Evolutionary conservation across 2,888 invertebrate genomes (phyloP), one percentile per base, ranked within the genome.

Genomic region (Pantelozetes paolii): DNA sequence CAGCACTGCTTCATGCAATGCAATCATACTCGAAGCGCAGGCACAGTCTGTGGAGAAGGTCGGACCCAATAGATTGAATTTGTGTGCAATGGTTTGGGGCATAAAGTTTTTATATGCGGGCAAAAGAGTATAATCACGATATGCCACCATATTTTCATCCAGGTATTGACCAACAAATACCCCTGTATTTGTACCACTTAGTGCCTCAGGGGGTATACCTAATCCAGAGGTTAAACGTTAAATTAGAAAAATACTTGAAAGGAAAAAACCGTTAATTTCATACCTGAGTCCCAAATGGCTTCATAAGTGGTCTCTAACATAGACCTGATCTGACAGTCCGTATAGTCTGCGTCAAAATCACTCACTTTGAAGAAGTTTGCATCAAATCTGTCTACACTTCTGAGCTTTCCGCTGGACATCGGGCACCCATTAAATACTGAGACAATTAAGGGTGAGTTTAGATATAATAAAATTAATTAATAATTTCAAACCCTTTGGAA

Each of bases 41-140:
- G 98, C 98, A 1, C 97, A 97, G 84, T 99, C 98, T 64, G 97
- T 84, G 45, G 94, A 90, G 83, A 90, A 96, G 82, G 96, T 96
- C 18, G 74, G 76, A 81, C 86, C 95, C 81, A 87, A 90, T 78
- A 96, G 89, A 82, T 98, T 96, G 83, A 96, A 96, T 70, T 93
- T 89, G 85, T 89, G 97, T n/a, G 48, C 30, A 8, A 74, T 40
- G 6, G 6, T 74, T 40, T 26, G 30, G 9, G 36, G 50, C 28
- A 48, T 20, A 0, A 1, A 42, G 2, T 73, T 40, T 18, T 32
- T 48, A 36, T 73, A 74, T 2, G 2, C 50, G 6, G 69, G 28
- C 9, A 73, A n/a, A 6, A 20, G 20, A 11, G 9, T 67, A 23
- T 15, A 40, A 18, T 71, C 32, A n/a, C 45, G 18, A 23, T 50